Evolutionary conservation across 2,888 invertebrate genomes (phyloP), one percentile per base, ranked within the genome.

Genomic region (Sisyra nigra): DNA sequence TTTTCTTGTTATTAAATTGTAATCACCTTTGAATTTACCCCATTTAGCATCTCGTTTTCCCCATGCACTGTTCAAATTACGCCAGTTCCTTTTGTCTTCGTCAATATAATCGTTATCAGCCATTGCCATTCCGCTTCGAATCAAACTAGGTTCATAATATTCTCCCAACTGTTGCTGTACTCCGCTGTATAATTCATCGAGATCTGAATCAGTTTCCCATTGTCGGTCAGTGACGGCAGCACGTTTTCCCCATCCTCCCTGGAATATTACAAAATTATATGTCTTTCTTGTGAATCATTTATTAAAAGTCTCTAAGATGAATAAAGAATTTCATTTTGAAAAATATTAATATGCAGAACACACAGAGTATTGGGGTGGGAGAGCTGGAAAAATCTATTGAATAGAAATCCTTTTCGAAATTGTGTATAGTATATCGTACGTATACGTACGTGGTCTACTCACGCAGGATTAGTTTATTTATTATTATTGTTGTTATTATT

Each of bases 51-150:
- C 71, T 45, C 80, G 67, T 62, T 82, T 82, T 53, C 81, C 82
- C 81, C 81, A 82, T 13, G 77, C 74, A n/a, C 72, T 76, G 55
- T 74, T 74, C 57, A 80, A 69, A 36, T 74, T 70, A 42, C 71
- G 74, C 81, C 81, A 81, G 40, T 72, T 73, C 45, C 76, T 67
- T 60, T 80, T 80, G 50, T 76, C 67, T 48, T 61, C 60, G 35
- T 62, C 53, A 24, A 51, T 53, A 30, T 47, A 48, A 11, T 41
- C 41, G 31, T 11, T 41, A n/a, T 31, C 32, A 19, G 53, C 52
- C 24, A 24, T 24, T 24, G 24, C 24, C 24, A 24, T 24, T 31
- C 30, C 30, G 32, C 10, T 41, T 29, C 32, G 31, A n/a, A 31
- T 14, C 24, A 24, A 24, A 24, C 24, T 24, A n/a, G 30, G 32